A percentile compares a stretch with the other conserved stretches of the same genome.
These are phyloP conservation scores for Oceanites oceanicus DNA, from an alignment of 2,113 vertebrate species.

Conservation along the genomic window DNA sequence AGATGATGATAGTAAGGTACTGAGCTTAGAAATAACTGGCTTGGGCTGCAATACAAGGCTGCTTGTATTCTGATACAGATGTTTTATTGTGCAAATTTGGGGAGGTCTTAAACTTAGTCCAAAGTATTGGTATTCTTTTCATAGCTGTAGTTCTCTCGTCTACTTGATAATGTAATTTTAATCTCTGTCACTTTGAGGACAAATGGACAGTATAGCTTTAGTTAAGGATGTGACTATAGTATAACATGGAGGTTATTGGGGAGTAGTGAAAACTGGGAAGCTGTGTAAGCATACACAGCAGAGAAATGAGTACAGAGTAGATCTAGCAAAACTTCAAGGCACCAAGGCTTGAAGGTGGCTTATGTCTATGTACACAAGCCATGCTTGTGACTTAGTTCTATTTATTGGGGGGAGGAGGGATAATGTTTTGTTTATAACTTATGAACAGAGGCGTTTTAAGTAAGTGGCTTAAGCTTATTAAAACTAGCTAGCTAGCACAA, in stretches of 20 bases:
- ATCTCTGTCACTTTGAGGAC: not conserved
- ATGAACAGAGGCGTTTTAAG: slow-evolving; percentile 10
- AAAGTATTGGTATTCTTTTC: not conserved
- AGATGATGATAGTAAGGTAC: not conserved
- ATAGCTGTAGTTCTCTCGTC: not conserved
- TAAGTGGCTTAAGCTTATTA: not conserved
- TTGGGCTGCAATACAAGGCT: not conserved
- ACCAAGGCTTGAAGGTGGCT: not conserved
- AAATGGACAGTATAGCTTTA: not conserved
- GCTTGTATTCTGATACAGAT: not conserved
- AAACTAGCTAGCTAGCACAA: not conserved
- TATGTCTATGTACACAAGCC: not conserved
- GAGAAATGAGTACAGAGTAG: not conserved
- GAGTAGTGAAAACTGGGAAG: not conserved
- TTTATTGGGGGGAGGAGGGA: not conserved
- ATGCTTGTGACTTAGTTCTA: not conserved
- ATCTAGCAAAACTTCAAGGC: not conserved
- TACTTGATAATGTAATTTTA: not conserved
- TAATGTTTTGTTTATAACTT: slow-evolving; percentile 5
- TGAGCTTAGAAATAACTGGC: not conserved
- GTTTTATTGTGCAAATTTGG: not conserved
- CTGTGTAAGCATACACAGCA: not conserved
- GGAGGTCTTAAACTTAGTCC: not conserved
- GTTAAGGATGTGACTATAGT: not conserved
- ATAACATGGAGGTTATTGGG: not conserved